Evolutionary conservation across 2,888 invertebrate genomes (phyloP).

Genomic region (Ditula angustiorana): DNA sequence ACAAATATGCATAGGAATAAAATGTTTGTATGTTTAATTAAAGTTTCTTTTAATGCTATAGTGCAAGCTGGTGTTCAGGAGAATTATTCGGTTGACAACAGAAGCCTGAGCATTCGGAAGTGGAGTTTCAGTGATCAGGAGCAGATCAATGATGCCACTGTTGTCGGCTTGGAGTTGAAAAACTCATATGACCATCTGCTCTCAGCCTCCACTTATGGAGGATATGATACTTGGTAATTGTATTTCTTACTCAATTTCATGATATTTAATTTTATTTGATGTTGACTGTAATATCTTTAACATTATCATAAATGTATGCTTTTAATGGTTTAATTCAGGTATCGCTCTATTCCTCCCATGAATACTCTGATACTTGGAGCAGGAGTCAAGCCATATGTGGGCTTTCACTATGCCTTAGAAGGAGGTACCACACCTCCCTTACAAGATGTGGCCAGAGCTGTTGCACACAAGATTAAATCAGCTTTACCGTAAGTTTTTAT

Average conservation of each 20-base stretch:
- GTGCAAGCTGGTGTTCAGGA: constrained; percentile 90
- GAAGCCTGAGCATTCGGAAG: constrained; percentile 91
- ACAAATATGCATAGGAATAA: neutral
- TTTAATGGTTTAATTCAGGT: constrained; percentile 65
- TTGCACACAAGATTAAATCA: constrained; percentile 94
- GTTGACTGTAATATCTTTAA: neutral
- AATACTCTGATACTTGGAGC: constrained; percentile 91
- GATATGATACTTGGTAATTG: constrained; percentile 87
- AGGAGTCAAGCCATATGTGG: constrained; percentile 93
- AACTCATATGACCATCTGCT: constrained; percentile 95
- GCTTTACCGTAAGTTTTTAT: constrained; percentile 88
- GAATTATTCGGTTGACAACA: constrained; percentile 80
- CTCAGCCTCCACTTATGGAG: constrained; percentile 91
- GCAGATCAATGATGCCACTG: constrained; percentile 90
- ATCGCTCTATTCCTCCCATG: constrained; percentile 90
- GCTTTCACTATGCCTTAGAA: constrained; percentile 96
- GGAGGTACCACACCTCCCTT: constrained; percentile 92
- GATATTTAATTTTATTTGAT: neutral
- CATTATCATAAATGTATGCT: neutral
- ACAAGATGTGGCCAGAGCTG: constrained; percentile 96
- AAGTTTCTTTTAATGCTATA: constrained; percentile 56
- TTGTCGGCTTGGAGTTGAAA: constrained; percentile 89
- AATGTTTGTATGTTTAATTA: neutral
- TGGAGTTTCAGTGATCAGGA: constrained; percentile 94
- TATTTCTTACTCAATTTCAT: neutral